These are phyloP conservation scores for Callospermophilus lateralis DNA, from an alignment of 2,113 vertebrate species.

Conservation along the genomic window DNA sequence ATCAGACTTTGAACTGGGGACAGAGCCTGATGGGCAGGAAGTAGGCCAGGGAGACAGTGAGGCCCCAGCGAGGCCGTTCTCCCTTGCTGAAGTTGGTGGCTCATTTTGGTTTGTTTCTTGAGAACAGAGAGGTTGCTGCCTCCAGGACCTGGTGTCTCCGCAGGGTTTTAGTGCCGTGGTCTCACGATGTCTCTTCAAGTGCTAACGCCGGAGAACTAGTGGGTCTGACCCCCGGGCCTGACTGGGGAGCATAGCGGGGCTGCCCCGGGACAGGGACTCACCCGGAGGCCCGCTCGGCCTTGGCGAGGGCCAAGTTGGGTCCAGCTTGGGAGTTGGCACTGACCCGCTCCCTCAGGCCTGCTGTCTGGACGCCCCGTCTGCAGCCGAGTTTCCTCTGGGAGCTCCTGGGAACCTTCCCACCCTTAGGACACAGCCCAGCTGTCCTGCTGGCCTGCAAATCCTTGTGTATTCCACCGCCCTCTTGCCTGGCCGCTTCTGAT, in stretches of 20 bases:
- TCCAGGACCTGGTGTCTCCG: not conserved
- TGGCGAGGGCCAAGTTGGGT: not conserved
- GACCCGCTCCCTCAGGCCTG: not conserved
- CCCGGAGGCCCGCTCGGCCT: not conserved
- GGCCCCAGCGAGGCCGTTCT: not conserved
- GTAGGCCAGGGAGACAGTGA: not conserved
- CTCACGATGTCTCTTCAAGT: too few species aligned
- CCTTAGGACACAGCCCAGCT: not conserved
- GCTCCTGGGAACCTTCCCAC: not conserved
- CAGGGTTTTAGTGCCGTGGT: not conserved
- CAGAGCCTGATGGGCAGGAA: not conserved
- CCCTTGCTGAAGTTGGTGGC: not conserved
- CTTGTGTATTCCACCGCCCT: fast-evolving
- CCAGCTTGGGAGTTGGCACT: not conserved
- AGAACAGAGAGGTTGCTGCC: not conserved
- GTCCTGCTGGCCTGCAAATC: not conserved
- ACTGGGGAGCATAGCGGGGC: not conserved
- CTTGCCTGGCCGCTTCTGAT: not conserved
- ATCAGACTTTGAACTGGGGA: not conserved
- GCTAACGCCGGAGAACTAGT: not conserved
- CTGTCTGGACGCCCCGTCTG: not conserved
- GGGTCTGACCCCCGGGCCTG: not conserved
- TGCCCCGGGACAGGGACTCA: not conserved
- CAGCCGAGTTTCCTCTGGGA: not conserved
- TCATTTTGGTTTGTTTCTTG: conserved; percentile 7